Evolutionary conservation across 2,888 invertebrate genomes (phyloP), one percentile per base, ranked within the genome.

Genomic region (Tachina lurida): DNA sequence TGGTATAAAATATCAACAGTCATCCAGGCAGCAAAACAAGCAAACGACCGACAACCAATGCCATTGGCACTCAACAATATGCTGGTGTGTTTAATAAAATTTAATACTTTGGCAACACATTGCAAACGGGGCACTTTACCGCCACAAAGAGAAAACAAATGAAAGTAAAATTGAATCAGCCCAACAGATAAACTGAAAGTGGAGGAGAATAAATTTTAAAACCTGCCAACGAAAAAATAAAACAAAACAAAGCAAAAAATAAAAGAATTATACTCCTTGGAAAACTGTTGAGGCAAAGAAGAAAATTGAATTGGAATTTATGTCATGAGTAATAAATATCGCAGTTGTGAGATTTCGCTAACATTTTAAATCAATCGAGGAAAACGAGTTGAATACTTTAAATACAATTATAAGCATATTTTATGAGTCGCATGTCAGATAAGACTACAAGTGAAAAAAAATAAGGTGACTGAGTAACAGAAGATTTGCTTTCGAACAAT

Each of bases 91-190:
- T 86, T 86, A 86, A 86, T 83, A 79, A 83, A 83, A 86, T 86
- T 79, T 86, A 86, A 86, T 86, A 86, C 86, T 83, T 79, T 83
- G 83, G 75, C 83, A 86, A 70, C 86, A 83, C 75, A 86, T 79
- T 86, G 83, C 54, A 74, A 75, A 79, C 75, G 56, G 74, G 47
- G 45, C 86, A 83, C 75, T 86, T 67, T 75, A 68, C 75, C 79
- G 86, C 75, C 65, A 71, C 52, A 78, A n/a, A 31, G 49, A 39
- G 31, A 60, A 45, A 79, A 12, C 45, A 45, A 83, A 86, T 67
- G 86, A 86, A 86, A 86, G 86, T 79, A 86, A 86, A 86, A 83
- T 73, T 83, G 77, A 67, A 83, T 76, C 79, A 75, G 71, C 8
- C 65, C 75, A 58, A 70, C 70, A 75, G 52, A 80, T 74, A 75